Evolutionary conservation across 2,797 vertebrate genomes (phyloP), one percentile per base, ranked within the genome.

Genomic region (Tragopan temminckii): DNA sequence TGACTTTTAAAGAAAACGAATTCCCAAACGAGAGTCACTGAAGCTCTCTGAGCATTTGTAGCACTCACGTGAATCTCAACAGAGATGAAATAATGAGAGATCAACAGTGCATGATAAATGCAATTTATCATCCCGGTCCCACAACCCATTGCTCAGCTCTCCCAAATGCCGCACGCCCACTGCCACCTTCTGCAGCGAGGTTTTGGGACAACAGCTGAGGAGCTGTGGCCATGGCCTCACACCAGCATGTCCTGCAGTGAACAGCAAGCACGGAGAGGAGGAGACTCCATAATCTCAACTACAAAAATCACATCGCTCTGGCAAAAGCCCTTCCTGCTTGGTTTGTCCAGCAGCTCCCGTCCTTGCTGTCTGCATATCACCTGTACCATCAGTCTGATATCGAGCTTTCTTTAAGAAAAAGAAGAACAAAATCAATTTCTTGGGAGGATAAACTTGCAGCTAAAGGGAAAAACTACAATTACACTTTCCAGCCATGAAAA

Each of bases 401-500:
- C 27, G 72, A 94, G 59, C 77, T 89, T 84, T 76, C 94, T 95
- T 95, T 58, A 95, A 90, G 90, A 77, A 95, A 90, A 89, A 92
- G 92, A 92, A 95, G 85, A 74, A 95, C 46, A 52, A 58, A 97
- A 96, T 95, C 94, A 92, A 96, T 96, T 94, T 97, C 88, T 96
- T 93, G 81, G 85, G 92, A 97, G 95, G 93, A 97, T 95, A 96
- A 95, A 95, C 97, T 86, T 69, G 42, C 86, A 96, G 86, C 95
- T 94, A 96, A 95, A 87, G 86, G 83, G 90, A 75, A 96, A 95
- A 97, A 96, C 94, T 97, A 97, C 96, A 98, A 96, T 98, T 97
- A 98, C 69, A 97, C 88, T 95, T 97, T 98, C 97, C 96, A 98
- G 95, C 91, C 88, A 97, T 96, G 95, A 97, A 97, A 98, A 97